Evolutionary conservation across 2,888 invertebrate genomes (phyloP), one percentile per base, ranked within the genome.

Genomic region (Parnassius mnemosyne): DNA sequence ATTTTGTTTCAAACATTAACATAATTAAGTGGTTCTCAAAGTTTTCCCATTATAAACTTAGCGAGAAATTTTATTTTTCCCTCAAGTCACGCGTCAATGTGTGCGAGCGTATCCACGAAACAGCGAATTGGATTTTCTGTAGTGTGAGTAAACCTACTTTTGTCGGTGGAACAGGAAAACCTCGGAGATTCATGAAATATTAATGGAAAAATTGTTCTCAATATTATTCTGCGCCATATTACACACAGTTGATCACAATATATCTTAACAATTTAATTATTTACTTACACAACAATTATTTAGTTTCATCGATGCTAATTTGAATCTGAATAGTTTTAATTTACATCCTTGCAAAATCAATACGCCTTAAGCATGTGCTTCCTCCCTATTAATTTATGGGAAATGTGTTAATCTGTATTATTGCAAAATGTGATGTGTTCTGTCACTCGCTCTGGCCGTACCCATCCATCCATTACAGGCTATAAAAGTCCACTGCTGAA

Each of bases 41-140:
- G 90, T 91, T 91, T 91, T 91, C 91, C 91, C 91, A 91, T 91
- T 91, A 91, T 90, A 90, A 91, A 91, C 91, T 91, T 91, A 90
- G 90, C 87, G 89, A 91, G 90, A 90, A 91, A 90, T 91, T 91
- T 91, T 91, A 91, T 91, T 91, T 91, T 91, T 90, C 91, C 91
- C 91, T 89, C 90, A 89, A 90, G 91, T 90, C 89, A 89, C 76
- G 78, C 82, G 83, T 78, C 73, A 68, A 71, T 80, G 91, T 91
- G 91, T 89, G 90, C 85, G 87, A 75, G 80, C 80, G 85, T 90
- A 75, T 80, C 76, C 70, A 90, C 90, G 79, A 76, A 76, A 76
- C 83, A 80, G 89, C 88, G 89, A 90, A 90, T 91, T 90, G 91
- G 90, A 90, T 91, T 90, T 90, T 81, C 82, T 70, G 71, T 85